Evolutionary conservation across 2,113 vertebrate genomes (phyloP), one percentile per base, ranked within the genome.

Genomic region (Falcunculus frontatus): DNA sequence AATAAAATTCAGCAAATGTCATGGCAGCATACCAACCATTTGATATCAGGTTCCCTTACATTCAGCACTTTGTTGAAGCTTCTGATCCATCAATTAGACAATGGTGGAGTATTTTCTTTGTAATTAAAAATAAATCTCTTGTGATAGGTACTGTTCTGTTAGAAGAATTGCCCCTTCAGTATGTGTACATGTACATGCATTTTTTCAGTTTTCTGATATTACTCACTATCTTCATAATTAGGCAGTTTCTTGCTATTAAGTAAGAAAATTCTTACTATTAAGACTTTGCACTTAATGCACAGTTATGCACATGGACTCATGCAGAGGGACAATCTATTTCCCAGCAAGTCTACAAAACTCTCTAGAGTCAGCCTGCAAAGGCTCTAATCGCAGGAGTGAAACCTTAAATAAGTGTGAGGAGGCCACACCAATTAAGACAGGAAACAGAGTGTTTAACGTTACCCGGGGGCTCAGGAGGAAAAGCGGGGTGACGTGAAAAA

Each of bases 11-110:
- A 94, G 92, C 90, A 98, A 98, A 97, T 97, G 95, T 95, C 94
- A 97, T 96, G 90, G 97, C 97, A 98, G 89, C 35, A 2, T 94
- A 95, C 95, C 96, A 98, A 96, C 91, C 81, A 97, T 96, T 97
- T 97, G 97, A 97, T 98, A 96, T 97, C 97, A 98, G 79, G 37
- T 98, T 97, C 76, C 95, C 97, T 97, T 97, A 97, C 95, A 97
- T 95, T 98, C 97, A 92, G 57, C 73, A 72, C 67, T 77, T 95
- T 89, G 60, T 83, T 87, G 92, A 95, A 97, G 89, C 67, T 90
- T 60, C 55, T 49, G 80, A 96, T 93, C 96, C 84, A 91, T 88
- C 91, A 96, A 89, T 97, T 95, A 97, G 44, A 90, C 82, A 96
- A 95, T 86, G 94, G 93, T 84, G 75, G 44, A 96, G 78, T 97